These are phyloP conservation scores for Cephus pygmeus DNA, from an alignment of 2,888 invertebrate species.

Conservation along the genomic window DNA sequence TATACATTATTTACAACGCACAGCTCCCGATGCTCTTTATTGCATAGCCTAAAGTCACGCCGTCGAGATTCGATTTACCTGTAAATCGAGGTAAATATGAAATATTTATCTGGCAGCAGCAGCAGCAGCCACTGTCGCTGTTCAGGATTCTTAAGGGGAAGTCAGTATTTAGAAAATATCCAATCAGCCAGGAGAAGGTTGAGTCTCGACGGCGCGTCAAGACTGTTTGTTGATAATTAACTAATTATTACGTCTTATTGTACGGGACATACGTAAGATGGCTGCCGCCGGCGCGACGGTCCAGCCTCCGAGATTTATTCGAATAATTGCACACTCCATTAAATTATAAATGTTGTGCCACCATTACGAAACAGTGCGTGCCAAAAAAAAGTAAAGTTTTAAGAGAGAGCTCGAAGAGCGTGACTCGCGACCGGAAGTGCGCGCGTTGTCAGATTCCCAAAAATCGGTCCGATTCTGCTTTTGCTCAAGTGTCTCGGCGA, in stretches of 20 bases:
- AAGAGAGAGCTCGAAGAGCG: slow-evolving; percentile 3
- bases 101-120: too few relatives aligned
- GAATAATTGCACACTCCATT: slow-evolving; percentile 33
- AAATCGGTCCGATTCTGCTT: too few relatives aligned
- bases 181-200: background rate
- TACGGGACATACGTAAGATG: slow-evolving; percentile 9
- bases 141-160: background rate
- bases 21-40: slow-evolving; percentile 9
- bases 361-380: slow-evolving; percentile 35
- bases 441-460: background rate
- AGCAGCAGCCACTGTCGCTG: too few relatives aligned
- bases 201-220: slow-evolving; percentile 13
- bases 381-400: slow-evolving; percentile 28
- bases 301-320: slow-evolving; percentile 39
- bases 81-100: too few relatives aligned
- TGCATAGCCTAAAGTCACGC: background rate
- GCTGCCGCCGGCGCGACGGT: slow-evolving; percentile 34
- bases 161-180: slow-evolving; percentile 7
- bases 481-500: too few relatives aligned
- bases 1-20: slow-evolving; percentile 38
- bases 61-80: background rate
- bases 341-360: slow-evolving; percentile 39
- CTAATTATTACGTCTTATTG: too few relatives aligned
- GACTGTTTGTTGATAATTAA: slow-evolving; percentile 32
- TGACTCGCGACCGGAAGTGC: slow-evolving; percentile 1